A percentile compares a stretch with the other conserved stretches of the same genome.
phyloP scores from a whole-genome alignment of 2,113 vertebrate genomes.

The Pipra filicauda region DNA sequence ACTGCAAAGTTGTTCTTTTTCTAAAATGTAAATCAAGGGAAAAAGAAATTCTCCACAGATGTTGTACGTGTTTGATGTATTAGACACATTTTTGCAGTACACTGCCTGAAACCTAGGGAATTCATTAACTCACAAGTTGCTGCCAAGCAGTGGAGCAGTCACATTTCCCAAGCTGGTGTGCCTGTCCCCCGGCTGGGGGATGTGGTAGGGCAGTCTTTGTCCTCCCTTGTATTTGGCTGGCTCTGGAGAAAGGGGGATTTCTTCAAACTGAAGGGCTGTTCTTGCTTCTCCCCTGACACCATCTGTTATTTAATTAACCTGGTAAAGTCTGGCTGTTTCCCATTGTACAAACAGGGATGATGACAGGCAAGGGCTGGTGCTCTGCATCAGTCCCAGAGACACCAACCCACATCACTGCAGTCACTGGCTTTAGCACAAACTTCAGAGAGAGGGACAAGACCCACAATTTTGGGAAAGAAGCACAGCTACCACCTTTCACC shows the following conservation, averaged over 20 bases:
- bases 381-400: background rate
- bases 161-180: background rate
- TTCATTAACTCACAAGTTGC: constrained; percentile 46
- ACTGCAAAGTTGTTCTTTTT: constrained; percentile 25
- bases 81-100: constrained; percentile 40
- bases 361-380: background rate
- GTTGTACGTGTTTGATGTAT: constrained; percentile 48
- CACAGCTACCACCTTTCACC: background rate
- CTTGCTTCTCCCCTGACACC: background rate
- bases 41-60: constrained; percentile 49
- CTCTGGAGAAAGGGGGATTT: background rate
- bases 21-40: constrained; percentile 45
- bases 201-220: background rate
- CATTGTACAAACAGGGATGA: background rate
- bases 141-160: background rate
- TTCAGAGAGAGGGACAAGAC: background rate
- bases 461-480: background rate
- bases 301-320: constrained; percentile 1
- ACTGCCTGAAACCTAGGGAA: constrained; percentile 40
- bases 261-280: background rate
- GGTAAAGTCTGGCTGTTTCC: background rate
- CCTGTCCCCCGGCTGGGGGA: background rate
- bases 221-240: background rate
- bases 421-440: background rate
- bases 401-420: background rate